Evolutionary conservation across 2,113 vertebrate species (phyloP).

Genomic region (Dendropsophus ebraccatus): DNA sequence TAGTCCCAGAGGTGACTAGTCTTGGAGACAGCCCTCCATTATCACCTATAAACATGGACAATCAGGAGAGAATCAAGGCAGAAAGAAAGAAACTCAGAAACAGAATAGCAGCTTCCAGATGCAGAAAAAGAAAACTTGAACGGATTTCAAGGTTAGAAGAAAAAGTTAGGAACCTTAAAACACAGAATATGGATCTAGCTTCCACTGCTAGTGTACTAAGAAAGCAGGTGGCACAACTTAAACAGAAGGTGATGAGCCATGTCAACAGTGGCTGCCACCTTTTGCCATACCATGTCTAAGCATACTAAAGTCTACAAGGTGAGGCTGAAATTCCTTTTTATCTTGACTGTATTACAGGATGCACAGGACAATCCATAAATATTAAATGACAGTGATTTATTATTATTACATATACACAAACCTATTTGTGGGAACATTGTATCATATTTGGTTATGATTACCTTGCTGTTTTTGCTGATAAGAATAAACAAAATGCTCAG

Average conservation of each 20-base stretch:
- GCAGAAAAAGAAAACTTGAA: constrained; percentile 91
- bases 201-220: constrained; percentile 89
- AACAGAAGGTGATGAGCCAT: constrained; percentile 95
- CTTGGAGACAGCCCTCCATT: constrained; percentile 90
- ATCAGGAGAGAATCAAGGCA: constrained; percentile 92
- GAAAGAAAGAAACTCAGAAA: constrained; percentile 92
- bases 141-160: constrained; percentile 91
- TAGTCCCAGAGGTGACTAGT: constrained; percentile 88
- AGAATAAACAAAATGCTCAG: background rate
- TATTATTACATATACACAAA: background rate
- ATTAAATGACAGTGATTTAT: background rate
- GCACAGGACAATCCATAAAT: background rate
- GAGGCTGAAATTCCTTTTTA: background rate
- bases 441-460: background rate
- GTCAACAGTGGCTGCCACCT: constrained; percentile 90
- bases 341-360: background rate
- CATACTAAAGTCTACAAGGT: constrained; percentile 64
- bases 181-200: constrained; percentile 89
- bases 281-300: constrained; percentile 73
- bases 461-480: background rate
- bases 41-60: constrained; percentile 95
- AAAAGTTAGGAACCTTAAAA: constrained; percentile 91
- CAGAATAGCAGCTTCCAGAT: constrained; percentile 92
- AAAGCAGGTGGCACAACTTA: constrained; percentile 93
- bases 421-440: background rate